Conservation (phyloP, 2,888 invertebrate species). For the Tanypteryx hageni region DNA sequence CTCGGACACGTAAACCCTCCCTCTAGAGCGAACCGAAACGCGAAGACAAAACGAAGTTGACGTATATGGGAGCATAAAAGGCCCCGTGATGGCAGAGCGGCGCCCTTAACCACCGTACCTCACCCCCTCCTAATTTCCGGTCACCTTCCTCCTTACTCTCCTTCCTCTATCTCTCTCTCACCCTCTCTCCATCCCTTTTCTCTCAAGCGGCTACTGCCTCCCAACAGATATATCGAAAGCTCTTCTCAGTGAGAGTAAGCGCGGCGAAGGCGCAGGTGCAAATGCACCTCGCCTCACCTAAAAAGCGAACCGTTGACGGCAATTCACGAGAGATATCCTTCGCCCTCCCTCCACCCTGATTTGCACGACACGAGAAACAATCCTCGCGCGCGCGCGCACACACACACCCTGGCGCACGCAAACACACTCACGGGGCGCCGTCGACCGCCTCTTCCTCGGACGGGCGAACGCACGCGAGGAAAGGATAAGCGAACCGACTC, state of each 20-base stretch:
- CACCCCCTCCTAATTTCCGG: background rate
- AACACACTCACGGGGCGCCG: background rate
- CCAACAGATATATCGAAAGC: too few relatives aligned
- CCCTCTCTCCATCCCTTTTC: too few relatives aligned
- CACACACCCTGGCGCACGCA: background rate
- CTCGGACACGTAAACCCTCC: slow-evolving; percentile 12
- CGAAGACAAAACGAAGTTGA: slow-evolving; percentile 24
- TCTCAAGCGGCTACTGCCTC: too few relatives aligned
- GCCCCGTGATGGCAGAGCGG: background rate
- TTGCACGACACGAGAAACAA: background rate
- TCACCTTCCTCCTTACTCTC: background rate
- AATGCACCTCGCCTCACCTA: too few relatives aligned
- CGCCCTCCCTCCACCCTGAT: background rate
- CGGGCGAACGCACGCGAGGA: background rate
- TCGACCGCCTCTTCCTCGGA: background rate
- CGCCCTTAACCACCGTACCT: background rate
- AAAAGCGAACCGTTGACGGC: too few relatives aligned
- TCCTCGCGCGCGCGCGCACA: slow-evolving; percentile 1
- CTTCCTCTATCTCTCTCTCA: too few relatives aligned
- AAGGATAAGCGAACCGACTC: background rate
- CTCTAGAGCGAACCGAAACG: slow-evolving; percentile 3
- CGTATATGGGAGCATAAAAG: slow-evolving; percentile 32
- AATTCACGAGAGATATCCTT: too few relatives aligned
- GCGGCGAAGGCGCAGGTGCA: too few relatives aligned
- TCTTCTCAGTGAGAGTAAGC: too few relatives aligned